Conservation (phyloP, 2,797 vertebrate genomes). For the Sebastes itinus region DNA sequence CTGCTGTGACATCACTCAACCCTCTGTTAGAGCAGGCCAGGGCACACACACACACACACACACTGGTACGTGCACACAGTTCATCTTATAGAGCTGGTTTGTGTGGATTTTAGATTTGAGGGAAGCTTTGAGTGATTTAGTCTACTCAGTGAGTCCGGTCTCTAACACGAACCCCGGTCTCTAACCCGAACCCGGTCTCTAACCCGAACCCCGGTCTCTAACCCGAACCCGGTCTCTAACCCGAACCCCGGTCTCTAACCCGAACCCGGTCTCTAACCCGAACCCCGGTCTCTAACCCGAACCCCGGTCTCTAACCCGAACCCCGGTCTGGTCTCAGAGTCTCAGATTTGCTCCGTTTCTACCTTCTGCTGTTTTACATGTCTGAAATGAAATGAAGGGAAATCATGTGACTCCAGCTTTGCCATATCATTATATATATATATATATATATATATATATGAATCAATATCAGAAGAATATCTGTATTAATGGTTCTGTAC, state of each 20-base stretch:
- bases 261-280: no score
- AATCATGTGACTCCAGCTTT: not conserved
- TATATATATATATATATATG: no score
- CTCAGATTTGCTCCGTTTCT: no score
- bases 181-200: no score
- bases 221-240: no score
- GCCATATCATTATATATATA: not conserved
- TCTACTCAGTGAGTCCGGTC: not conserved
- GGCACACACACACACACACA: conserved; percentile 11
- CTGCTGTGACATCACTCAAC: conserved; percentile 81
- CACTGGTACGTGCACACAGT: not conserved
- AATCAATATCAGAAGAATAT: not conserved
- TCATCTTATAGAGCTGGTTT: conserved; percentile 12
- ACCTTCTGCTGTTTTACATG: not conserved
- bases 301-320: no score
- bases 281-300: not conserved
- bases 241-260: no score
- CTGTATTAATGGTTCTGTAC: not conserved
- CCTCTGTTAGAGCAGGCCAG: conserved; percentile 65
- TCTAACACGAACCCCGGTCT: not conserved
- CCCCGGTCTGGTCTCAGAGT: no score
- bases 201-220: no score
- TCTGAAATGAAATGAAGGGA: not conserved
- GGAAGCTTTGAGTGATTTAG: conserved; percentile 3
- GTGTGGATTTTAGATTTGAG: conserved; percentile 8